Conservation (phyloP, 2,797 vertebrate species). For the Propithecus deckenii region DNA sequence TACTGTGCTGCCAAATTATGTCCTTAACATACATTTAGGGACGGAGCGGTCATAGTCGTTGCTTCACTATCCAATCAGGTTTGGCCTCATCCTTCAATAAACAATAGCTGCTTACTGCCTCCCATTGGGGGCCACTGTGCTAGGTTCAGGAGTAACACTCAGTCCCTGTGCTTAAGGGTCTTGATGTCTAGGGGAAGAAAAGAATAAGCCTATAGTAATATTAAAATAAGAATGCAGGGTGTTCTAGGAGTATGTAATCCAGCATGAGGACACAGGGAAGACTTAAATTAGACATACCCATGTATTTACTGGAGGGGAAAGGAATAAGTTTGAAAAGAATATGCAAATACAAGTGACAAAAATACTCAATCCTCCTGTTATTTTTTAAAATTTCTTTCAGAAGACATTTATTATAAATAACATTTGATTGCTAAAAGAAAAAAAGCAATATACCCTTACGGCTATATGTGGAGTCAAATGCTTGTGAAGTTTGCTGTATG, state of each 20-base stretch:
- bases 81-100: background rate
- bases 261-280: background rate
- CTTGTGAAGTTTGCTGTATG: background rate
- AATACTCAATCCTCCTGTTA: background rate
- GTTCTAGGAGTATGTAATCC: background rate
- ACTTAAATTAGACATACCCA: background rate
- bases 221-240: background rate
- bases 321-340: background rate
- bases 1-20: background rate
- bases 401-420: slow-evolving; percentile 7
- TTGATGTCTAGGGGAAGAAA: background rate
- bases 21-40: background rate
- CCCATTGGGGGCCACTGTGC: accelerated
- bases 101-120: background rate
- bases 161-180: background rate
- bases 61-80: background rate
- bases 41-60: background rate
- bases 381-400: slow-evolving; percentile 52
- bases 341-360: background rate
- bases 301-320: background rate
- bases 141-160: background rate
- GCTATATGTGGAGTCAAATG: background rate
- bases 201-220: background rate
- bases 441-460: background rate
- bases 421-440: slow-evolving; percentile 15